Evolutionary conservation across 2,797 vertebrate species (phyloP).

Genomic region (Nannoperca australis): DNA sequence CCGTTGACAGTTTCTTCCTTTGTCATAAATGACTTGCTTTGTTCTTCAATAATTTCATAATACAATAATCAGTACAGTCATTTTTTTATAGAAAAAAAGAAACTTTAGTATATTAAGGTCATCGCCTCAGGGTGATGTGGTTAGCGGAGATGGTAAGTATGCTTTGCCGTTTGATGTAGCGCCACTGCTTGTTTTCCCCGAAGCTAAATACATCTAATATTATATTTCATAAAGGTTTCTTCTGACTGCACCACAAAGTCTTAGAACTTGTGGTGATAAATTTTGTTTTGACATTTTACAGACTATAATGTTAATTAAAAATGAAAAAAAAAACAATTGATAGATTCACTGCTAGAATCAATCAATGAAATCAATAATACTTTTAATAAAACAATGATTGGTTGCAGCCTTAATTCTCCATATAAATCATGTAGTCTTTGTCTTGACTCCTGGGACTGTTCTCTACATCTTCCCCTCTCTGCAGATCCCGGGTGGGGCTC

Average conservation of each 20-base stretch:
- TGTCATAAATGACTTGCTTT: not conserved
- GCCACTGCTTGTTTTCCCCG: not conserved
- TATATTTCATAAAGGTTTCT: not conserved
- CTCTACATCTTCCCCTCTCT: not conserved
- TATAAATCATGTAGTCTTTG: not conserved
- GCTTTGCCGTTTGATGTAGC: not conserved
- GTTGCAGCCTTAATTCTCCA: not conserved
- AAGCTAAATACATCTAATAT: not conserved
- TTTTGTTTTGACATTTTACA: no score
- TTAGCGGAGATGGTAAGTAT: not conserved
- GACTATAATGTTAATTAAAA: not conserved
- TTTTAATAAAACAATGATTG: not conserved
- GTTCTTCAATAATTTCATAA: no score
- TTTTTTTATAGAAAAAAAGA: no score
- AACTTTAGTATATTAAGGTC: not conserved
- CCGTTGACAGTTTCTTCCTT: not conserved
- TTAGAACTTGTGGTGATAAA: no score
- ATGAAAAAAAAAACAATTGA: not conserved
- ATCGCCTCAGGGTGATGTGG: not conserved
- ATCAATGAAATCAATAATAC: not conserved
- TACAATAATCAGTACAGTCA: no score
- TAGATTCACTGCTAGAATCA: not conserved
- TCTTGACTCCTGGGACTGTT: not conserved
- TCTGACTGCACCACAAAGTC: not conserved
- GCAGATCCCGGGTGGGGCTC: constrained; percentile 94